Evolutionary conservation across 2,113 vertebrate genomes (phyloP).

Genomic region (Trogon melanurus): DNA sequence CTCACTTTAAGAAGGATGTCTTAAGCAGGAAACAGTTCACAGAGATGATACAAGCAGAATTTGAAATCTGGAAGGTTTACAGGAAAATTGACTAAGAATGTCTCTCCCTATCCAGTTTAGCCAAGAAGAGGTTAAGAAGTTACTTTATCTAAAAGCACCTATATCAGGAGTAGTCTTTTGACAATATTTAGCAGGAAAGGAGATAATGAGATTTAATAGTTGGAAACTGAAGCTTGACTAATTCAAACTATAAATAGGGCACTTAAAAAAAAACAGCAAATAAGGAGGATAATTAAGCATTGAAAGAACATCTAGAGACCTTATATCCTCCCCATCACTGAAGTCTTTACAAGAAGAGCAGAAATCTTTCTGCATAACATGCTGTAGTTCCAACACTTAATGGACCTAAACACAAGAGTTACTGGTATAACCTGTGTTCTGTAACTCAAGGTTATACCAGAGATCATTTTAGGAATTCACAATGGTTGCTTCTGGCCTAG

Average conservation of each 20-base stretch:
- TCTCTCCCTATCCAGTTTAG: neutral
- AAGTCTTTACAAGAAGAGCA: neutral
- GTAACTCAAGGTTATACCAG: neutral
- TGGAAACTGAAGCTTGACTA: constrained; percentile 61
- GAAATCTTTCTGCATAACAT: neutral
- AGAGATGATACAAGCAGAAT: neutral
- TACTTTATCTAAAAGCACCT: constrained; percentile 47
- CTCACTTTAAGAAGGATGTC: neutral
- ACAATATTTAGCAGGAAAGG: constrained; percentile 68
- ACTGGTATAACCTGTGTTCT: neutral
- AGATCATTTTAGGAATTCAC: neutral
- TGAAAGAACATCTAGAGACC: constrained; percentile 39
- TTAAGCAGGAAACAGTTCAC: neutral
- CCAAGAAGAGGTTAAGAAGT: constrained; percentile 55
- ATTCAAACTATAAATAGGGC: constrained; percentile 70
- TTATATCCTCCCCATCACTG: neutral
- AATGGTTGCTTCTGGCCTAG: neutral
- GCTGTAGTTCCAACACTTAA: neutral
- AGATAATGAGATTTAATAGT: constrained; percentile 66
- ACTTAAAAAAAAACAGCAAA: constrained; percentile 45
- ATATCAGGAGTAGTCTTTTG: constrained; percentile 48
- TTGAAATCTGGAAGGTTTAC: neutral
- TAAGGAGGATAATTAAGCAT: constrained; percentile 61
- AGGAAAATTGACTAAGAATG: neutral
- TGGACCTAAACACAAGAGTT: neutral